A percentile compares a stretch with the other conserved stretches of the same genome.
Conservation (phyloP, 1,140 invertebrate genomes). For the Atta texana region DNA sequence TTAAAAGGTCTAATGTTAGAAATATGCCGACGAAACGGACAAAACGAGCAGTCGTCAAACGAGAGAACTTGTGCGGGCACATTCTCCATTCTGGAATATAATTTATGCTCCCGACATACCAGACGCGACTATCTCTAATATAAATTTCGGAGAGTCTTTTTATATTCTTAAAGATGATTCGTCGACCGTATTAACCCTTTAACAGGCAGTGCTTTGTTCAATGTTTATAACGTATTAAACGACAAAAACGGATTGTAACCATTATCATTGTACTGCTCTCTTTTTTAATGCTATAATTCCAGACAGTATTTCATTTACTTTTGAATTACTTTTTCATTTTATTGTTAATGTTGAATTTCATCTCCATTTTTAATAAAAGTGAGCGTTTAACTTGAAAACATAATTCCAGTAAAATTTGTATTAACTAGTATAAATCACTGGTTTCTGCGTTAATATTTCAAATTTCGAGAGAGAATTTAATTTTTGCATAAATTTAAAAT, state of each 20-base stretch:
- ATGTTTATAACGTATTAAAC: conserved; percentile 35
- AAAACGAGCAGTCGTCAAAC: conserved; percentile 70
- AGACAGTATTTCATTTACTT: neutral
- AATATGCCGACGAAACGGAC: conserved; percentile 63
- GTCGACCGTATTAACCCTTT: conserved; percentile 49
- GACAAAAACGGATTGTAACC: neutral
- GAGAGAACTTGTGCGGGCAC: conserved; percentile 64
- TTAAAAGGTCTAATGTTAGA: conserved; percentile 68
- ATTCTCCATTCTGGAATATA: conserved; percentile 63
- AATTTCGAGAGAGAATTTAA: neutral
- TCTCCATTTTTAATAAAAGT: neutral
- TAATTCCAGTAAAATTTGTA: neutral
- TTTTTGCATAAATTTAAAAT: neutral
- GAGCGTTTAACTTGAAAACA: neutral
- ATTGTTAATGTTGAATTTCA: conserved; percentile 24
- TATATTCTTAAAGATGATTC: conserved; percentile 56
- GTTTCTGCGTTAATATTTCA: conserved; percentile 14
- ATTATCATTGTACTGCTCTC: conserved; percentile 5
- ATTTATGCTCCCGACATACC: conserved; percentile 54
- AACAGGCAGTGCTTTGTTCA: conserved; percentile 38
- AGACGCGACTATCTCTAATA: conserved; percentile 42
- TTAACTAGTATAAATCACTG: neutral
- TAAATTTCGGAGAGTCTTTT: conserved; percentile 51
- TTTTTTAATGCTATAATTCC: neutral
- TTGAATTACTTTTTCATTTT: conserved; percentile 17